A percentile compares a stretch with the other conserved stretches of the same genome.
phyloP scores from a whole-genome alignment of 2,888 invertebrate genomes.

The Kuschelorhynchus macadamiae region DNA sequence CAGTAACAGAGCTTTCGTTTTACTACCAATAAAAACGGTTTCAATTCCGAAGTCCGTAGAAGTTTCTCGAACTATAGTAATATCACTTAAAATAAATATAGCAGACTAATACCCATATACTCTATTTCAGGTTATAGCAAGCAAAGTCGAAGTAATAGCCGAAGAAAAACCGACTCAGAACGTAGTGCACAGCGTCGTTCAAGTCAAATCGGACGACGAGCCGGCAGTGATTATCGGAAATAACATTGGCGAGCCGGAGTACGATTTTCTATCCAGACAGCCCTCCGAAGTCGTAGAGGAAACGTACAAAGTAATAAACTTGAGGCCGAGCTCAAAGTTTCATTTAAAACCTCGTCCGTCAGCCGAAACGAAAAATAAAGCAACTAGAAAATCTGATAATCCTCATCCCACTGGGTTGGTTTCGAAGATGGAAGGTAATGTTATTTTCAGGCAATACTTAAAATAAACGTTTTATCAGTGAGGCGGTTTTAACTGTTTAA shows the following conservation, averaged over 20 bases:
- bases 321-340: constrained; percentile 78
- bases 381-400: constrained; percentile 71
- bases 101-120: not conserved
- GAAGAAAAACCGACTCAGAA: constrained; percentile 56
- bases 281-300: constrained; percentile 89
- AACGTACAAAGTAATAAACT: constrained; percentile 86
- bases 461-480: no score
- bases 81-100: constrained; percentile 2
- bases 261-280: constrained; percentile 87
- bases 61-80: not conserved
- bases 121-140: constrained; percentile 48
- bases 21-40: no score
- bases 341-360: constrained; percentile 70
- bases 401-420: constrained; percentile 85
- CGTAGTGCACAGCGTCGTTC: constrained; percentile 60
- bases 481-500: no score
- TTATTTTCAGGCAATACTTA: not conserved
- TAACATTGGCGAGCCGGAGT: constrained; percentile 85
- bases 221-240: constrained; percentile 77
- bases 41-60: no score
- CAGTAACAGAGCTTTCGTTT: no score
- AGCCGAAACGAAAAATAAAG: constrained; percentile 61
- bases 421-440: constrained; percentile 80
- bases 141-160: constrained; percentile 65
- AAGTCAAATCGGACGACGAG: constrained; percentile 70